Base-by-base conservation (phyloP, 2,113 vertebrate genomes). In the Myrmophylax atrothorax region DNA sequence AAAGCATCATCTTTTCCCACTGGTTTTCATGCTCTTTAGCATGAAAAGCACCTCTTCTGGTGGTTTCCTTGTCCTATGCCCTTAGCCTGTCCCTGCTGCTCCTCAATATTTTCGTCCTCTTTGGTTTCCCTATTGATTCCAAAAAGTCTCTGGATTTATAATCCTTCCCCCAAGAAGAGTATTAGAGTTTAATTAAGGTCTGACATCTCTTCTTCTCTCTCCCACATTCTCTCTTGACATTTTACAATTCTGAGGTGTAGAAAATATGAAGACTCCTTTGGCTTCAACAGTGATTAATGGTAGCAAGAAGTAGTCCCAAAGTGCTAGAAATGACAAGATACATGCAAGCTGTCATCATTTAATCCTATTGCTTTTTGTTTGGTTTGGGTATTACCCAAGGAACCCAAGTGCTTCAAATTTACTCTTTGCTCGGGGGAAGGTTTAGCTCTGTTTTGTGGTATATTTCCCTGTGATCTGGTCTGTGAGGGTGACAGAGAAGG, bases 301-400 rank as follows among this genome's bases (percentile, higher is more conserved):
- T 69, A 91, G 82, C 20, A 85, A 90, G 78, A 73, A 90, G 29
- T 73, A 68, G 55, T 85, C 84, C 58, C 78, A 59, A 50, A 80
- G 64, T 87, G 50, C 50, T 85, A 62, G 85, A 90, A 90, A 79
- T 87, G 4, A 73, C 84, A 93, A 96, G 90, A 83, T 83, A 53
- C 28, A n/a, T 66, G 46, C 63, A 74, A 80, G 52, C 35, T 95
- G 70, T 91, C 78, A 91, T 79, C 24, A 59, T 94, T 93, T 80
- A 76, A 74, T 95, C 67, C 46, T 77, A 3, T 10, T 83, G 63
- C 42, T 50, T 77, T 87, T 94, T 83, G 50, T 79, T 93, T 93
- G 28, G 50, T 91, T 91, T 87, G 50, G 42, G 35, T 80, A 63
- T 79, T 90, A 84, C 25, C 37, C 1, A 3, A 91, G 20, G 73